Conservation (phyloP, 2,888 invertebrate genomes). For the Nebria brevicollis region DNA sequence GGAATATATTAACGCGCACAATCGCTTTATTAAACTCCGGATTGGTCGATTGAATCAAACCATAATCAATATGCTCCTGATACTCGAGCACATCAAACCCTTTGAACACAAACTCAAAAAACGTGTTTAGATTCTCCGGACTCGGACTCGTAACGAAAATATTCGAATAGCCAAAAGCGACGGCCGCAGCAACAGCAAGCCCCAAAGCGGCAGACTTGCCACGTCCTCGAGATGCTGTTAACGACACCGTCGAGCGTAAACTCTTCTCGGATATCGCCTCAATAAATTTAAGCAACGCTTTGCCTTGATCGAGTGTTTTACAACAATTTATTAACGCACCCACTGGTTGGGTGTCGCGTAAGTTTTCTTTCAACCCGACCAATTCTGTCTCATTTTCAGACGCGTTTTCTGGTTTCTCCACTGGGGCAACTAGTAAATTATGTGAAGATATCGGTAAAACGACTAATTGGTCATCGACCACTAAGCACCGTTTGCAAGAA, state of each 20-base stretch:
- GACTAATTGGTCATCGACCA: constrained; percentile 93
- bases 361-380: constrained; percentile 79
- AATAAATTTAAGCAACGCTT: constrained; percentile 90
- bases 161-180: constrained; percentile 85
- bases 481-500: constrained; percentile 86
- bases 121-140: constrained; percentile 96
- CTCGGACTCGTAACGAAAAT: constrained; percentile 98
- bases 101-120: constrained; percentile 97
- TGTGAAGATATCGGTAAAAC: constrained; percentile 93
- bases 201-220: constrained; percentile 99
- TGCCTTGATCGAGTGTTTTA: constrained; percentile 93
- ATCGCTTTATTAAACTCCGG: constrained; percentile 97
- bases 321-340: constrained; percentile 89
- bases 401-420: constrained; percentile 67
- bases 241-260: constrained; percentile 86
- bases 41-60: constrained; percentile 92
- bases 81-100: constrained; percentile 94
- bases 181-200: constrained; percentile 86
- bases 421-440: constrained; percentile 81
- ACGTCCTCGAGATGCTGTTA: constrained; percentile 96
- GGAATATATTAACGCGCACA: constrained; percentile 89
- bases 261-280: constrained; percentile 95
- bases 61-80: constrained; percentile 96
- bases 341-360: constrained; percentile 92
- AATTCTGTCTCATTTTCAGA: constrained; percentile 71